Conservation (phyloP, 2,888 invertebrate genomes). For the Yponomeuta sedellus region DNA sequence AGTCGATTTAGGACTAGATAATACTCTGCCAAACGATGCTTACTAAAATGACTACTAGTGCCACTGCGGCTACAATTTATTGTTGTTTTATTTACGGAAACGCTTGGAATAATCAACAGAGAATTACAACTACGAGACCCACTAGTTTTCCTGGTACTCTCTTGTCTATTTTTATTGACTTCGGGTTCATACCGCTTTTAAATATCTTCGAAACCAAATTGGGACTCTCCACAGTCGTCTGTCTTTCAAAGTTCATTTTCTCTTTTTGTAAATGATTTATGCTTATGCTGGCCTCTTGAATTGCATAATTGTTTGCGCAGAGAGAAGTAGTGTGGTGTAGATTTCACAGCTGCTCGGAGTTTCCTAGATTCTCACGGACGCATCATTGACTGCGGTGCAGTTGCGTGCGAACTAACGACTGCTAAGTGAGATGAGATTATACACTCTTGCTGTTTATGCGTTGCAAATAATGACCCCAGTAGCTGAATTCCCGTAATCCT, state of each 20-base stretch:
- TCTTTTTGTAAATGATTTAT: neutral
- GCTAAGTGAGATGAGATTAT: slow-evolving; percentile 56
- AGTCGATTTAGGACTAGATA: too few relatives aligned
- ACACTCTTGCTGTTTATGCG: slow-evolving; percentile 57
- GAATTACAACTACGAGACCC: too few relatives aligned
- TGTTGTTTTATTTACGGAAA: too few relatives aligned
- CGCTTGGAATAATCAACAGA: too few relatives aligned
- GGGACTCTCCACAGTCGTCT: slow-evolving; percentile 32
- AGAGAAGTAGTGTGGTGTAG: slow-evolving; percentile 24
- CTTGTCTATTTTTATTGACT: too few relatives aligned
- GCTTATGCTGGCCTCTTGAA: neutral
- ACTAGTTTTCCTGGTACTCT: too few relatives aligned
- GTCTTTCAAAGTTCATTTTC: slow-evolving; percentile 15
- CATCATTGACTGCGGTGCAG: slow-evolving; percentile 31
- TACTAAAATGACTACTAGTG: too few relatives aligned
- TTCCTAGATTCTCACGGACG: slow-evolving; percentile 50
- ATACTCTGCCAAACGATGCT: too few relatives aligned
- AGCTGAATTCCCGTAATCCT: too few relatives aligned
- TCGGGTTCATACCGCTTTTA: slow-evolving; percentile 23
- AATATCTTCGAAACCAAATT: slow-evolving; percentile 36
- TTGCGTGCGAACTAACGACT: slow-evolving; percentile 55
- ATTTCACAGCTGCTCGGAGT: slow-evolving; percentile 6
- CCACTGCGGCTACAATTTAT: too few relatives aligned
- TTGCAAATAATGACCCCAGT: neutral
- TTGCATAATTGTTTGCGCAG: neutral